phyloP scores from a whole-genome alignment of 2,888 invertebrate genomes.

The Phortica magna region DNA sequence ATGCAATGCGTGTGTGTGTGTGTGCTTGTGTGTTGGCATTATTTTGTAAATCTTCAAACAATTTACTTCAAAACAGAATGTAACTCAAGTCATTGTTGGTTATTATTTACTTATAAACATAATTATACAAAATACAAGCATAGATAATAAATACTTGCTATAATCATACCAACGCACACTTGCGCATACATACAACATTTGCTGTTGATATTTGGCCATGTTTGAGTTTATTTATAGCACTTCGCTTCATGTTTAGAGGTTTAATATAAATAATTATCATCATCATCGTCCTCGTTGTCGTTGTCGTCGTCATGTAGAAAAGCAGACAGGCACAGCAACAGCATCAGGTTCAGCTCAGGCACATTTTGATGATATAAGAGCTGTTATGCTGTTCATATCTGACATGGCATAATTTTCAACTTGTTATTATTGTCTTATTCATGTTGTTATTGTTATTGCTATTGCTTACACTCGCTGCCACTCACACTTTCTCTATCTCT shows the following conservation, averaged over 20 bases:
- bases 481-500: too few relatives aligned
- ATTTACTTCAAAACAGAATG: neutral
- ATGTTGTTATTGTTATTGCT: too few relatives aligned
- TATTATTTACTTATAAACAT: neutral
- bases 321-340: neutral
- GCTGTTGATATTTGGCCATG: conserved; percentile 12
- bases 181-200: neutral
- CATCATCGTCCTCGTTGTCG: neutral
- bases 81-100: conserved; percentile 2
- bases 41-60: neutral
- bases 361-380: neutral
- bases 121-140: conserved; percentile 6
- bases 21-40: neutral
- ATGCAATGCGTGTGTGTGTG: too few relatives aligned
- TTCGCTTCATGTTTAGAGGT: neutral
- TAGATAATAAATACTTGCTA: neutral
- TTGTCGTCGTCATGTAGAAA: neutral
- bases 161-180: too few relatives aligned
- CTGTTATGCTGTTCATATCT: neutral
- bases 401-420: conserved; percentile 1
- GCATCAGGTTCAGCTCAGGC: neutral
- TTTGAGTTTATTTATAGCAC: conserved; percentile 12
- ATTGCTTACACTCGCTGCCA: too few relatives aligned
- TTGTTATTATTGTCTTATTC: neutral
- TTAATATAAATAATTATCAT: conserved; percentile 1